Conservation (phyloP, 1,140 invertebrate genomes). For the Micrasema minimum region DNA sequence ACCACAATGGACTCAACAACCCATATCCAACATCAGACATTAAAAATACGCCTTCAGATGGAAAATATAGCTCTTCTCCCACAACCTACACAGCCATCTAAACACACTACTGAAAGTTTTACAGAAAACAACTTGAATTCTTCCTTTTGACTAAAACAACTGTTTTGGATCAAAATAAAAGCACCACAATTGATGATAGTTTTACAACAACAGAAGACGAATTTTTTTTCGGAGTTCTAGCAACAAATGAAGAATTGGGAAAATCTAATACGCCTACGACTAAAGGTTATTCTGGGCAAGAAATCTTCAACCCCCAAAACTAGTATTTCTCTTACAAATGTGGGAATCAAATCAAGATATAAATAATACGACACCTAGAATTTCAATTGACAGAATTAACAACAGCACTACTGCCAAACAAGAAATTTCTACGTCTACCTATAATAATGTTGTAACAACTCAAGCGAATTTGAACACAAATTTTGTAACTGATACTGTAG, state of each 20-base stretch:
- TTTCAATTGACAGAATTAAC: not conserved
- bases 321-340: not conserved
- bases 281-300: not conserved
- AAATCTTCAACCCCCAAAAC: not conserved
- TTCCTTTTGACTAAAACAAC: too few species aligned
- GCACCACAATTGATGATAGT: not conserved
- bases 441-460: not conserved
- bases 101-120: too few species aligned
- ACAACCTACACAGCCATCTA: too few species aligned
- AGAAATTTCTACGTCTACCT: not conserved
- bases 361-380: not conserved
- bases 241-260: slow-evolving; percentile 27
- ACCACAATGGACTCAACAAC: too few species aligned
- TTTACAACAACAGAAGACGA: slow-evolving; percentile 39
- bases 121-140: too few species aligned
- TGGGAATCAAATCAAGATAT: not conserved
- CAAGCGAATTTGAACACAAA: not conserved
- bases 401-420: not conserved
- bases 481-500: too few species aligned
- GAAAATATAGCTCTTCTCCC: too few species aligned
- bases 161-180: too few species aligned
- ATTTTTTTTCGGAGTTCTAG: slow-evolving; percentile 41
- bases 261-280: slow-evolving; percentile 21
- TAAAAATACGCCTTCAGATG: too few species aligned
- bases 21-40: too few species aligned